phyloP scores from a whole-genome alignment of 2,797 vertebrate genomes.

The Danio tinwini region DNA sequence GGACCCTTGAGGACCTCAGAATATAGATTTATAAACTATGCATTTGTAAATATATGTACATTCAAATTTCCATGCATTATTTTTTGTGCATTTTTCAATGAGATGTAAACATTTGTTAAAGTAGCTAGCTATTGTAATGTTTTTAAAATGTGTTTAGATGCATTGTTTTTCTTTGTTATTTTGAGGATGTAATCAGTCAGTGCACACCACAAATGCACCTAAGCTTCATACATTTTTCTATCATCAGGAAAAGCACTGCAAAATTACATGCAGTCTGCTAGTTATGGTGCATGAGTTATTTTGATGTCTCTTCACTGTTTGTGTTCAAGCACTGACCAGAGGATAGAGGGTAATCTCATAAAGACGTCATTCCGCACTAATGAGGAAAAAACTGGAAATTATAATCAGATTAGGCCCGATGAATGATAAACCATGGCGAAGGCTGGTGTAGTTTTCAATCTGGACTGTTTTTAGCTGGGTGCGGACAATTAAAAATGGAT shows the following conservation, averaged over 20 bases:
- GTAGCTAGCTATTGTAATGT: neutral
- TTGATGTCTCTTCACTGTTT: slow-evolving; percentile 18
- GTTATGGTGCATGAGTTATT: neutral
- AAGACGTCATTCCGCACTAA: slow-evolving; percentile 41
- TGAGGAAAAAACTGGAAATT: slow-evolving; percentile 26
- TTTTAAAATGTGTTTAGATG: neutral
- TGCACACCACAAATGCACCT: neutral
- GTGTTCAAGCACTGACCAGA: slow-evolving; percentile 36
- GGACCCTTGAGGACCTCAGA: slow-evolving; percentile 21
- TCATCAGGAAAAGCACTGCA: neutral
- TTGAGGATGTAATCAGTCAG: neutral
- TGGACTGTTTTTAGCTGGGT: neutral
- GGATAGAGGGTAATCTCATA: slow-evolving; percentile 30
- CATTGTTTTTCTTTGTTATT: neutral
- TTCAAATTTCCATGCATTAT: slow-evolving; percentile 4
- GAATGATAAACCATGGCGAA: slow-evolving; percentile 1
- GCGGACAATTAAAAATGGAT: neutral
- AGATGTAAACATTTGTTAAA: slow-evolving; percentile 30
- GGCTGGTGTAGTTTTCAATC: neutral
- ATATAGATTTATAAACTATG: slow-evolving; percentile 43
- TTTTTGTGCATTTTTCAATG: slow-evolving; percentile 24
- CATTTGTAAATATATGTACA: slow-evolving; percentile 39
- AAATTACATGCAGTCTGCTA: neutral
- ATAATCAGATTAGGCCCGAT: slow-evolving; percentile 25
- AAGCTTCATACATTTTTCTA: neutral